phyloP scores from a whole-genome alignment of 2,888 invertebrate genomes.

The Xestia rhomboidea region DNA sequence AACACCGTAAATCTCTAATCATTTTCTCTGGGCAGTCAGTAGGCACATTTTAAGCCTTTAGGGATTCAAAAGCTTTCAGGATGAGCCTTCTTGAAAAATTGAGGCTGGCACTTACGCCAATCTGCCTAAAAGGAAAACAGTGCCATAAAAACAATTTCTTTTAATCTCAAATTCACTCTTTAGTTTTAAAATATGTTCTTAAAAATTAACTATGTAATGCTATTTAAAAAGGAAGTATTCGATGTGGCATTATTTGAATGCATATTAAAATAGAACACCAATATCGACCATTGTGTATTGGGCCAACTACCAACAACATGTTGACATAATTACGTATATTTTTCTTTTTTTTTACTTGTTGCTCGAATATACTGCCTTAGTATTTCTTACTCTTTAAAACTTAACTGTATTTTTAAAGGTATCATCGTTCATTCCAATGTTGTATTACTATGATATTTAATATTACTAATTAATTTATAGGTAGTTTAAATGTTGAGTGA shows the following conservation, averaged over 20 bases:
- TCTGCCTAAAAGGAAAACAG: constrained; percentile 53
- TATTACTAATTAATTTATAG: constrained; percentile 50
- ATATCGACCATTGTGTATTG: neutral
- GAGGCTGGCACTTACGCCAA: constrained; percentile 30
- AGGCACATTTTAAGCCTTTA: constrained; percentile 25
- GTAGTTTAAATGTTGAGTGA: constrained; percentile 62
- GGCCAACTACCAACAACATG: neutral
- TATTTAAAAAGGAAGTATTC: constrained; percentile 5
- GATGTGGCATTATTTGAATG: constrained; percentile 13
- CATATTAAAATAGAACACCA: neutral
- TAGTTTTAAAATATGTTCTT: constrained; percentile 7
- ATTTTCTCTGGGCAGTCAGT: constrained; percentile 42
- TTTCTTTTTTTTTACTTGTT: neutral
- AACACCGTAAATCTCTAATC: constrained; percentile 33
- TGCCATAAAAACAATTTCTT: constrained; percentile 67
- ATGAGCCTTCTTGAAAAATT: constrained; percentile 30
- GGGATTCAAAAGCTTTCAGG: constrained; percentile 19
- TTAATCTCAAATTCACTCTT: constrained; percentile 41
- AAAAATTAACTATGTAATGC: constrained; percentile 20
- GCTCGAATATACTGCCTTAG: constrained; percentile 32
- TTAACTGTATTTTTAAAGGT: constrained; percentile 14
- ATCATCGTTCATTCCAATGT: constrained; percentile 48
- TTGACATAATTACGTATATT: neutral
- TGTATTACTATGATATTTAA: constrained; percentile 52
- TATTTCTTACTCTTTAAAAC: constrained; percentile 19